phyloP scores from a whole-genome alignment of 2,113 vertebrate genomes.

The Marcusenius ussheri region DNA sequence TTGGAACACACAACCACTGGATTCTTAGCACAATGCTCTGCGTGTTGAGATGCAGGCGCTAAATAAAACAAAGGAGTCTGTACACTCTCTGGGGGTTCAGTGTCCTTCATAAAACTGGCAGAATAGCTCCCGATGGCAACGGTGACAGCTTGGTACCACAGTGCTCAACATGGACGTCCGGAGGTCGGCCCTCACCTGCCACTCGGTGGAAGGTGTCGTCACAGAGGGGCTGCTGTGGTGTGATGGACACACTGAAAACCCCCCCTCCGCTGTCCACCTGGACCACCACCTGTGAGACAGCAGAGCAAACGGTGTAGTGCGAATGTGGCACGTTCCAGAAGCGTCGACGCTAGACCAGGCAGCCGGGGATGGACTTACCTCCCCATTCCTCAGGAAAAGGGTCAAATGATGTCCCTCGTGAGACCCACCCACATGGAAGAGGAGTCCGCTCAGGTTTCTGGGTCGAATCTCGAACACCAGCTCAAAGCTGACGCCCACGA shows the following conservation, averaged over 20 bases:
- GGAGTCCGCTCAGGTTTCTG: conserved; percentile 60
- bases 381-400: conserved; percentile 72
- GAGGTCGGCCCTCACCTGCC: conserved; percentile 61
- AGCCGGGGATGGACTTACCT: conserved; percentile 54
- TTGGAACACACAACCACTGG: background rate
- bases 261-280: conserved; percentile 66
- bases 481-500: conserved; percentile 65
- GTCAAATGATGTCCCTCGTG: conserved; percentile 56
- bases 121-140: background rate
- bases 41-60: background rate
- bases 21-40: background rate
- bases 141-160: background rate
- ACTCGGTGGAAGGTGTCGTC: conserved; percentile 82
- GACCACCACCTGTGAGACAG: conserved; percentile 67
- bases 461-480: conserved; percentile 74
- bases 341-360: background rate
- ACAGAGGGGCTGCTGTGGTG: conserved; percentile 66
- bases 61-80: background rate
- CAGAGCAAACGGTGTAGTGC: background rate
- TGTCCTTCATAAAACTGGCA: background rate
- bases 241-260: conserved; percentile 65
- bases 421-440: conserved; percentile 67
- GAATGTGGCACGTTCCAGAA: background rate
- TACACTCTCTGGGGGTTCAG: background rate
- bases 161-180: background rate